Evolutionary conservation across 1,140 invertebrate species (phyloP).

Genomic region (Chlorops oryzae): DNA sequence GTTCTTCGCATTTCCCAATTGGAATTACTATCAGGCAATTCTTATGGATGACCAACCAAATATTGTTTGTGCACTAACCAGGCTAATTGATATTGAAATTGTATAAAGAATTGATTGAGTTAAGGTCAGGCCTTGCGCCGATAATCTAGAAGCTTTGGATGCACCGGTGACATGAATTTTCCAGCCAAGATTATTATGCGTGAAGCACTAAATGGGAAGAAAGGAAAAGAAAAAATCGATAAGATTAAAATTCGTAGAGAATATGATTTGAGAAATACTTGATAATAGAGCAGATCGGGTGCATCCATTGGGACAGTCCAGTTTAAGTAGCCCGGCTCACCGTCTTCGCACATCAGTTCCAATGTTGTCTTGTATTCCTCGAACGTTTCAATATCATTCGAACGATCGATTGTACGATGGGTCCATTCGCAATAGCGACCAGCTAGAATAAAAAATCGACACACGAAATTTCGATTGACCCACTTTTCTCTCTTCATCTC

Average conservation of each 20-base stretch:
- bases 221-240: slow-evolving; percentile 7
- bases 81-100: slow-evolving; percentile 28
- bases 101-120: slow-evolving; percentile 10
- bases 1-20: too few relatives aligned
- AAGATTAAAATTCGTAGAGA: neutral
- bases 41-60: slow-evolving; percentile 6
- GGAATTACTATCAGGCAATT: slow-evolving; percentile 37
- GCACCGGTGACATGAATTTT: slow-evolving; percentile 88
- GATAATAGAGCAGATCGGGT: slow-evolving; percentile 79
- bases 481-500: neutral
- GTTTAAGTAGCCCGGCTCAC: slow-evolving; percentile 64
- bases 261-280: slow-evolving; percentile 54
- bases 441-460: slow-evolving; percentile 12
- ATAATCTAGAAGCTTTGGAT: too few relatives aligned
- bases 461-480: too few relatives aligned
- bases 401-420: slow-evolving; percentile 35
- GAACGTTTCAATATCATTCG: slow-evolving; percentile 37
- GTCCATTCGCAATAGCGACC: slow-evolving; percentile 45
- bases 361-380: slow-evolving; percentile 71
- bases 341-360: slow-evolving; percentile 65
- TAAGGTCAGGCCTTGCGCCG: slow-evolving; percentile 4
- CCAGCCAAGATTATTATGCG: slow-evolving; percentile 86
- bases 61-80: slow-evolving; percentile 27
- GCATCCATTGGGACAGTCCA: slow-evolving; percentile 78
- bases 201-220: slow-evolving; percentile 83